Conservation (phyloP, 2,888 invertebrate species). For the Drosophila longiperda region DNA sequence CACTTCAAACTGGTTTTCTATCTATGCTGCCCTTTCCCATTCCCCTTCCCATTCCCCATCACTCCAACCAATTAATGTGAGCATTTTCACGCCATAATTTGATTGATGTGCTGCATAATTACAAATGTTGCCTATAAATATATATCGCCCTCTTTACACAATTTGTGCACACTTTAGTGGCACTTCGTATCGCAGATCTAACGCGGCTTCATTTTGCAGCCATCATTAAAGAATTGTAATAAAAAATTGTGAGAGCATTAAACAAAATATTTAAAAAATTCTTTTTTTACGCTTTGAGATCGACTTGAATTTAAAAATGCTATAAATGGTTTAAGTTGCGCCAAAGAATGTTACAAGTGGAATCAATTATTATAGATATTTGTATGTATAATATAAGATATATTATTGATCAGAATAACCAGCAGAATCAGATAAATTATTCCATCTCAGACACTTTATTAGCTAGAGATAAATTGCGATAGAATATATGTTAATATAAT, state of each 20-base stretch:
- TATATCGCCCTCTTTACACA: conserved; percentile 1
- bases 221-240: conserved; percentile 9
- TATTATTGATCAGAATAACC: neutral
- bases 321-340: neutral
- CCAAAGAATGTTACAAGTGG: neutral
- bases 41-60: neutral
- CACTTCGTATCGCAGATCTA: conserved; percentile 28
- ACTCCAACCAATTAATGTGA: conserved; percentile 57
- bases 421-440: neutral
- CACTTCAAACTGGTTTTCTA: conserved; percentile 53
- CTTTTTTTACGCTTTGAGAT: neutral
- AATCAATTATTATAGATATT: neutral
- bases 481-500: neutral
- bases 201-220: conserved; percentile 15
- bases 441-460: neutral
- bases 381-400: too few relatives aligned
- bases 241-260: neutral
- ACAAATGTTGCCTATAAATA: conserved; percentile 26
- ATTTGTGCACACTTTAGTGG: conserved; percentile 4
- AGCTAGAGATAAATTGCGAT: neutral
- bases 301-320: neutral
- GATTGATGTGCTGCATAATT: conserved; percentile 66
- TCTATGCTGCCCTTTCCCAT: conserved; percentile 7
- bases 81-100: conserved; percentile 69
- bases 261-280: neutral